These are phyloP conservation scores for Caracal caracal DNA, from an alignment of 2,113 vertebrate genomes.

Conservation along the genomic window DNA sequence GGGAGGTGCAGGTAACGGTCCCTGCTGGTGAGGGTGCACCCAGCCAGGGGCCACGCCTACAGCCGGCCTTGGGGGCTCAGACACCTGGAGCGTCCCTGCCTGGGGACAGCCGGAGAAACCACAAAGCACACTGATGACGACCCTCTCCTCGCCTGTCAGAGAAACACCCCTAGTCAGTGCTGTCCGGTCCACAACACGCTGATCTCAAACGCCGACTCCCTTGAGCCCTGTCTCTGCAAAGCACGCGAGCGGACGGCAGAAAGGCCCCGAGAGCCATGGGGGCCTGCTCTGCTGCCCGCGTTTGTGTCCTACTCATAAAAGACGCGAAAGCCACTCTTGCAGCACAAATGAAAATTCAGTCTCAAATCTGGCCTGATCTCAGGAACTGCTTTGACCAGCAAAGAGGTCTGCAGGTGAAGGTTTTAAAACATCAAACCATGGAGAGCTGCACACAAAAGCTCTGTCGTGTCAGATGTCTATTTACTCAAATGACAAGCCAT, in stretches of 20 bases:
- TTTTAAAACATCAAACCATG: background rate
- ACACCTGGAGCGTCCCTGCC: background rate
- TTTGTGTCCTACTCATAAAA: background rate
- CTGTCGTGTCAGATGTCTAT: background rate
- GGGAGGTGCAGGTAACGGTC: background rate
- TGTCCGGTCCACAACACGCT: fast-evolving
- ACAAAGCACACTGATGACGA: too few species aligned
- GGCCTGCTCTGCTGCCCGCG: background rate
- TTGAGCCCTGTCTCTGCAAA: conserved; percentile 86
- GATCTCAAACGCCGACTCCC: conserved; percentile 70
- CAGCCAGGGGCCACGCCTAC: background rate
- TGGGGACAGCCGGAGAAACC: background rate
- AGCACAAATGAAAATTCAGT: background rate
- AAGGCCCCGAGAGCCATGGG: conserved; percentile 31
- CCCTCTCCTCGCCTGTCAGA: background rate
- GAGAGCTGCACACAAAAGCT: background rate
- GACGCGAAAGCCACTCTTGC: background rate
- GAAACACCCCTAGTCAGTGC: background rate
- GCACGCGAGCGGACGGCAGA: conserved; percentile 71
- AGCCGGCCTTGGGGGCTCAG: background rate
- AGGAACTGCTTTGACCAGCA: background rate
- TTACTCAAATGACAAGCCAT: background rate
- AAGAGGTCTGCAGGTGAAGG: background rate
- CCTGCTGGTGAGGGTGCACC: background rate
- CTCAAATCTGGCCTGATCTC: background rate